These are phyloP conservation scores for Loris lydekkerianus DNA, from an alignment of 2,797 vertebrate genomes.

Conservation along the genomic window DNA sequence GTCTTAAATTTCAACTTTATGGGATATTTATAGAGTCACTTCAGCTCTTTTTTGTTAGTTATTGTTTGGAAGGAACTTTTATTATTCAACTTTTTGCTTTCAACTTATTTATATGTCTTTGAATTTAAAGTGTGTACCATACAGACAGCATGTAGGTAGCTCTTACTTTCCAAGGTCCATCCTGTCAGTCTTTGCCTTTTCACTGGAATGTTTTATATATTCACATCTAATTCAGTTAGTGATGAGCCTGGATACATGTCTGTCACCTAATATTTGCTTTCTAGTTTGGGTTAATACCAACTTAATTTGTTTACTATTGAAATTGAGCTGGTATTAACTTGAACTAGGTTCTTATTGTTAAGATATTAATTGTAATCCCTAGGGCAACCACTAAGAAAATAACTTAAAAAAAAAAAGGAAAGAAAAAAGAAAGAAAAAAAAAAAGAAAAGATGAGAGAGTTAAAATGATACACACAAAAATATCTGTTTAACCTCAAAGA, in stretches of 20 bases:
- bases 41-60: neutral
- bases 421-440: neutral
- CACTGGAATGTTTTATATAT: neutral
- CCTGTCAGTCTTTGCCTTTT: neutral
- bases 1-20: neutral
- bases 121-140: neutral
- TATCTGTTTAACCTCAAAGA: neutral
- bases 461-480: neutral
- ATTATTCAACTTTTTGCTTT: neutral
- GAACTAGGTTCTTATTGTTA: neutral
- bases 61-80: neutral
- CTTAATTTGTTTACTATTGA: neutral
- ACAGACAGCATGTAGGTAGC: neutral
- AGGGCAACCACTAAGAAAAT: neutral
- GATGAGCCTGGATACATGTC: neutral
- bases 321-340: neutral
- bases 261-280: neutral
- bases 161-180: neutral
- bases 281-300: neutral
- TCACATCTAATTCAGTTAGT: neutral
- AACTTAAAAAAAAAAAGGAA: neutral
- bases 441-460: neutral
- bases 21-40: neutral
- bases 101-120: neutral
- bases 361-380: neutral